These are phyloP conservation scores for Drosophila bipectinata DNA, from an alignment of 1,140 invertebrate genomes.

Conservation along the genomic window DNA sequence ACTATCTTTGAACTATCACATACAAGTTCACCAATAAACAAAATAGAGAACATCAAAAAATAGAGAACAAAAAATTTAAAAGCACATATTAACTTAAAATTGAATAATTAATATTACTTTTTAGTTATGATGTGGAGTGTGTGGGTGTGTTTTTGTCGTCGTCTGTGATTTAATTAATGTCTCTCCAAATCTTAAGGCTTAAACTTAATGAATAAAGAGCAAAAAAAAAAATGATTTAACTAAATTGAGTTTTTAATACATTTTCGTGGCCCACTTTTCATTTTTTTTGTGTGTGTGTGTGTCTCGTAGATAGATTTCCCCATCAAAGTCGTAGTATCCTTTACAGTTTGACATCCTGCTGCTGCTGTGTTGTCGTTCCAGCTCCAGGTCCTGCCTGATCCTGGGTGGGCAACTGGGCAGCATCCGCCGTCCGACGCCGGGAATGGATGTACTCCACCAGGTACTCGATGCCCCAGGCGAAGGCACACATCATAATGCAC, in stretches of 20 bases:
- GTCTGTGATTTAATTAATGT: slow-evolving; percentile 12
- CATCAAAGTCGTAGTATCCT: background rate
- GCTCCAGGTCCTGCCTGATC: slow-evolving; percentile 16
- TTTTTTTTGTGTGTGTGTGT: background rate
- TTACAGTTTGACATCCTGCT: slow-evolving; percentile 67
- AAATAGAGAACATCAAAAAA: slow-evolving; percentile 25
- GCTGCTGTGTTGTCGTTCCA: background rate
- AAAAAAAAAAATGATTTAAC: slow-evolving; percentile 35
- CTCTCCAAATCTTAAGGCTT: slow-evolving; percentile 25
- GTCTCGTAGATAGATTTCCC: background rate
- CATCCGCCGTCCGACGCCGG: slow-evolving; percentile 64
- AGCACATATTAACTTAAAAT: slow-evolving; percentile 2
- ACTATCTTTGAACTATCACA: slow-evolving; percentile 83
- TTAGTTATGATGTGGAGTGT: slow-evolving; percentile 34
- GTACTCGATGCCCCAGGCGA: slow-evolving; percentile 89
- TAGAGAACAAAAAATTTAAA: slow-evolving; percentile 13
- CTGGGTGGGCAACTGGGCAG: slow-evolving; percentile 52
- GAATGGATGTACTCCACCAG: slow-evolving; percentile 78
- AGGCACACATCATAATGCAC: slow-evolving; percentile 87
- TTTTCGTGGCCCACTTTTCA: slow-evolving; percentile 6
- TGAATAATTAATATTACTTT: slow-evolving; percentile 19
- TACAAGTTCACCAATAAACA: slow-evolving; percentile 78
- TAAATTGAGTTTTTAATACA: slow-evolving; percentile 46
- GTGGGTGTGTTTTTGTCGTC: slow-evolving; percentile 1
- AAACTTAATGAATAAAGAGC: background rate